Evolutionary conservation across 2,797 vertebrate species (phyloP), one percentile per base, ranked within the genome.

Genomic region (Pangasius larnaudii): DNA sequence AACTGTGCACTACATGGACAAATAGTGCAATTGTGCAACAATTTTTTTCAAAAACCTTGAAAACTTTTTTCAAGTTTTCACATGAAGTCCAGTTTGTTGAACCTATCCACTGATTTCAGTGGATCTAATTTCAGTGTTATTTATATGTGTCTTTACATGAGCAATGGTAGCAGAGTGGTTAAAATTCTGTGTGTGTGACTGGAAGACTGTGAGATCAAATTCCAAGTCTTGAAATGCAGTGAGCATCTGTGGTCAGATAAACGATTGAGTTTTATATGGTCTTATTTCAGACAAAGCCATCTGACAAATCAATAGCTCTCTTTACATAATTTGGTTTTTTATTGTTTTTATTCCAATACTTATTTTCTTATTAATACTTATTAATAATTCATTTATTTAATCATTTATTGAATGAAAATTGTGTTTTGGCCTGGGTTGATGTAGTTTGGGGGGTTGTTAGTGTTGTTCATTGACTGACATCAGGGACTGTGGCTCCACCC

Each of bases 401-500:
- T 2, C 2, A 72, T 51, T 49, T 81, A 7, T 72, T 8, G 56
- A 27, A 72, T n/a, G 56, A 42, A 36, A 22, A 11, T 27, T 59
- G 14, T 78, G 75, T 46, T 69, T 5, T 88, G 1, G 19, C 36
- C 42, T 79, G 16, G 14, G 58, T 46, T 53, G 51, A 30, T 69
- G 42, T 39, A 74, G 24, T 84, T n/a, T 61, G 19, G 27, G 33
- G 36, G 30, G 58, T 39, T 75, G 51, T 87, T 67, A 74, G 39
- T 87, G 30, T 58, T 30, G 10, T 58, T 53, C 27, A 79, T 88
- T 46, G 61, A 46, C 22, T 61, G 56, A 61, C 58, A 81, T 81
- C 24, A 16, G 24, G 2, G 61, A 71, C 39, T 71, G 39, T 19
- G n/a, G 14, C 75, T 88, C 83, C 83, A 88, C 83, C 83, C 65